Percentiles rank a stretch among this genome's conserved stretches.
Conservation (phyloP, 2,888 invertebrate species). For the Hirtodrosophila cameraria region DNA sequence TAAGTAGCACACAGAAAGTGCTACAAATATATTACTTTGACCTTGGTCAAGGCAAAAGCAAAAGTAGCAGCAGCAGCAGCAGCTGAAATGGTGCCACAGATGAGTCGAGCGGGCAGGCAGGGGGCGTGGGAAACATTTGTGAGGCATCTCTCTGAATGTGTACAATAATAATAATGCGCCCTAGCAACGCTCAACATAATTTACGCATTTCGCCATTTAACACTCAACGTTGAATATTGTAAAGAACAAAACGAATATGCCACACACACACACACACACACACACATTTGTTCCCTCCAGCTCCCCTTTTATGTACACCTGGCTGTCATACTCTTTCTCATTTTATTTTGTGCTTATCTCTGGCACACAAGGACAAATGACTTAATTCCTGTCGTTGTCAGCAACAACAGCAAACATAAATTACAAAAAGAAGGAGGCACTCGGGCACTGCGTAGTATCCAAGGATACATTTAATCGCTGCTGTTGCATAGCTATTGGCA, state of each 20-base stretch:
- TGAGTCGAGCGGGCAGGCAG: background rate
- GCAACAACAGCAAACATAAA: constrained; percentile 34
- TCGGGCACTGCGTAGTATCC: constrained; percentile 9
- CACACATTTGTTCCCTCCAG: too few relatives aligned
- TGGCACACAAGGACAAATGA: constrained; percentile 78
- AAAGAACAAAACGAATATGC: background rate
- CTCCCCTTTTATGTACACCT: constrained; percentile 22
- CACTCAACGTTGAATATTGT: constrained; percentile 60
- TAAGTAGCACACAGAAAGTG: constrained; percentile 60
- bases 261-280: too few relatives aligned
- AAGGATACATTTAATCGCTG: constrained; percentile 10
- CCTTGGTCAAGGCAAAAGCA: constrained; percentile 47
- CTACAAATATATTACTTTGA: constrained; percentile 57
- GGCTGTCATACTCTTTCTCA: constrained; percentile 6
- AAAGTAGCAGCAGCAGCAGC: constrained; percentile 37
- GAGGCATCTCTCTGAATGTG: constrained; percentile 27
- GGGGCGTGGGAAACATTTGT: constrained; percentile 3
- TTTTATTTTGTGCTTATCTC: constrained; percentile 56
- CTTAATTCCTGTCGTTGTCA: constrained; percentile 74
- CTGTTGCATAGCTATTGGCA: background rate
- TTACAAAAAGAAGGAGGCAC: constrained; percentile 25
- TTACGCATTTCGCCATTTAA: constrained; percentile 82
- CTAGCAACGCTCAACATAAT: constrained; percentile 76
- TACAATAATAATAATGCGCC: constrained; percentile 55
- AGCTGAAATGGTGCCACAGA: constrained; percentile 62